A percentile compares a stretch with the other conserved stretches of the same genome.
phyloP scores from a whole-genome alignment of 2,888 invertebrate genomes.

The Ctena decussata region DNA sequence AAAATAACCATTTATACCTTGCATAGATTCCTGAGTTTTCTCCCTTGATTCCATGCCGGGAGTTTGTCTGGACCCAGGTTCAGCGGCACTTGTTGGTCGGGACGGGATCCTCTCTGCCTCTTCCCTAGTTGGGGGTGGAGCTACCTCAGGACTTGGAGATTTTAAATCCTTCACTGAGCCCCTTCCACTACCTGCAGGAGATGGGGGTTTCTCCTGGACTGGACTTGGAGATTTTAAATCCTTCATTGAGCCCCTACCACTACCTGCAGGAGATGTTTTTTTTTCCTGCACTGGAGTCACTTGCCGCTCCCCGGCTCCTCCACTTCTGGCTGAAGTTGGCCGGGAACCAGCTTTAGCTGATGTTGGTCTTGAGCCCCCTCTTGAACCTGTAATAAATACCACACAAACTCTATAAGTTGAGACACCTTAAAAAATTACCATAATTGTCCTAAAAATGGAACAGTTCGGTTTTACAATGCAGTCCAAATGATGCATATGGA shows the following conservation, averaged over 20 bases:
- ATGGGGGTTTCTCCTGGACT: background rate
- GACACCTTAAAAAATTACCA: too few species aligned
- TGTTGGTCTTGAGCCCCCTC: conserved; percentile 55
- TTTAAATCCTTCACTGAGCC: conserved; percentile 47
- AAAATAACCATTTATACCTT: too few species aligned
- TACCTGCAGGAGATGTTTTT: conserved; percentile 12
- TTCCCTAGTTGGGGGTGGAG: conserved; percentile 10
- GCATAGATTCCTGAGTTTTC: conserved; percentile 35
- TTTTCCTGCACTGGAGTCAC: background rate
- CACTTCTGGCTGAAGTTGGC: conserved; percentile 51
- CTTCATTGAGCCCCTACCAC: conserved; percentile 36
- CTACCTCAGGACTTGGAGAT: conserved; percentile 37
- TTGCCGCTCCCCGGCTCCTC: background rate
- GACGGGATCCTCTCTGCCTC: conserved; percentile 8
- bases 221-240: conserved; percentile 50
- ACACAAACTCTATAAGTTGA: background rate
- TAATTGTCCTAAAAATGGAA: too few species aligned
- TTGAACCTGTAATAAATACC: background rate
- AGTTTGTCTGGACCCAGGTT: conserved; percentile 61
- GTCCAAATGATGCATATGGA: too few species aligned
- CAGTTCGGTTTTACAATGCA: too few species aligned
- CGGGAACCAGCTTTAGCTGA: conserved; percentile 65
- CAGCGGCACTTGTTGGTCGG: conserved; percentile 64
- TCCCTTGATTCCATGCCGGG: conserved; percentile 30
- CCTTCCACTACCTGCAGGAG: conserved; percentile 26